Percentiles rank a stretch among this genome's conserved stretches.
Conservation (phyloP, 1,140 invertebrate genomes). For the Armadillidium nasatum region DNA sequence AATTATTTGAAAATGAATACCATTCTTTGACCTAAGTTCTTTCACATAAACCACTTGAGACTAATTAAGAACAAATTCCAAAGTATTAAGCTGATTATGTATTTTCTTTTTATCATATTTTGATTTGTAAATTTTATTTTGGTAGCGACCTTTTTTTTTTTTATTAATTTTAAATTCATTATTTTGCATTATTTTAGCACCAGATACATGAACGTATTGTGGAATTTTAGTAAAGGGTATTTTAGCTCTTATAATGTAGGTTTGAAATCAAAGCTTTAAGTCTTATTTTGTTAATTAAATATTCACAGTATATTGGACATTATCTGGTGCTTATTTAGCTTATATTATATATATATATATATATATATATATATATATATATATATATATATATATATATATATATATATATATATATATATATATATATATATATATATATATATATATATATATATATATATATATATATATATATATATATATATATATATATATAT, state of each 20-base stretch:
- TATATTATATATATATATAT: neutral
- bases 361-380: too few species aligned
- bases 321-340: neutral
- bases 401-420: too few species aligned
- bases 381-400: too few species aligned
- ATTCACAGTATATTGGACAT: conserved; percentile 17
- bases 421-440: too few species aligned
- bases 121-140: neutral
- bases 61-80: neutral
- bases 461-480: neutral
- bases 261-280: conserved; percentile 14
- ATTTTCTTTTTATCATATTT: neutral
- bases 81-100: neutral
- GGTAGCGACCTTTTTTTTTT: neutral
- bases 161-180: neutral
- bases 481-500: neutral
- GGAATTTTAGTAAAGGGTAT: neutral
- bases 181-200: conserved; percentile 2
- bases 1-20: neutral
- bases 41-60: neutral
- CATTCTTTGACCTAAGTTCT: neutral
- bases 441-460: neutral
- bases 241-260: conserved; percentile 10
- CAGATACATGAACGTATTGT: conserved; percentile 7
- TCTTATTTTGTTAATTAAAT: neutral